Base-by-base conservation (phyloP, 37 sponge, comb jelly and placozoan species). In the Eunapius fragilis region DNA sequence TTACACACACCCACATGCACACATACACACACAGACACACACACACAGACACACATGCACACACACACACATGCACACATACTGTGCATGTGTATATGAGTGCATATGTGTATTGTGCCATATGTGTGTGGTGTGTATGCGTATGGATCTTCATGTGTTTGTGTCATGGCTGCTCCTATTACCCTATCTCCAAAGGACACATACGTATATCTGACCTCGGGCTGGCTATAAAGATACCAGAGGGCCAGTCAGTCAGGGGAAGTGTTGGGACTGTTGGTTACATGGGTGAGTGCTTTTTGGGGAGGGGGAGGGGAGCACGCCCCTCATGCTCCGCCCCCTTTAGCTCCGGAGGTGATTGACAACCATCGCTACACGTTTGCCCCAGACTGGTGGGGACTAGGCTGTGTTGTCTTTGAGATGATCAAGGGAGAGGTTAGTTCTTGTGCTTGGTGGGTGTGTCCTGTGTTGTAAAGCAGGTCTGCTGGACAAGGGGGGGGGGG, bases 341-440 rank as follows among this genome's bases (percentile, higher is more conserved):
- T 68, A 95, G 96, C 99, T 70, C 99, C 99, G 31, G 99, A 98
- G 78, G 99, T 98, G 37, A 86, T 98, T 27, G 91, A 93, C 49
- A 88, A 95, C 85, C 95, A 95, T 79, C 84, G 93, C 31, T 98
- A 98, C 76, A 82, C 92, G 50, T 98, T 95, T 84, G 23, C 88
- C 27, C 90, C 90, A 2, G 99, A 98, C 92, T 98, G 99, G 99
- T 98, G 95, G 96, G 95, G 99, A 24, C 85, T 98, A 38, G 99
- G 99, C 67, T 98, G 99, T 85, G 83, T 97, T 28, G 86, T 98
- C 22, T 98, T 95, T 37, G 99, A 98, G 87, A 98, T 98, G 99
- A 87, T 98, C 0, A 79, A 87, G 26, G 99, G 99, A 69, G 78
- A 92, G 74, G 94, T 94, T 34, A 71, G 91, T 27, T 31, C 23